phyloP scores from a whole-genome alignment of 2,113 vertebrate genomes.

The Pachypanchax playfairii region DNA sequence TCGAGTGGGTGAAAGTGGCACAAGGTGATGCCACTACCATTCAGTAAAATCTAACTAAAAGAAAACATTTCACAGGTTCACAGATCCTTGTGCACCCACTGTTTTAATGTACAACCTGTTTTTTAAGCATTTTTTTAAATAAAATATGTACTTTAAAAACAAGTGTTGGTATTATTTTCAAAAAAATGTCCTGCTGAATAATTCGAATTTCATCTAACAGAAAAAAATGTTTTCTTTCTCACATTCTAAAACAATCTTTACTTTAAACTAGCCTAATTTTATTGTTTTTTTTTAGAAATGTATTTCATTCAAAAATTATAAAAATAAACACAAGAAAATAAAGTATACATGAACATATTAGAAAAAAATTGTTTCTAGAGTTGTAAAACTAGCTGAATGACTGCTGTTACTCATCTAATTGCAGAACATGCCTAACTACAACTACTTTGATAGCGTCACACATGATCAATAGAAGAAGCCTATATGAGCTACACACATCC shows the following conservation, averaged over 20 bases:
- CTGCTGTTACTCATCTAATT: background rate
- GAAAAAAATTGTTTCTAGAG: background rate
- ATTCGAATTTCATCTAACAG: background rate
- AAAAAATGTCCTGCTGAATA: rapidly evolving
- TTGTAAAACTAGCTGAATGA: background rate
- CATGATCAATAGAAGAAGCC: conserved; percentile 27
- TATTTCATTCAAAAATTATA: no score
- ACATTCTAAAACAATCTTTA: no score
- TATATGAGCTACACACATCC: conserved; percentile 48
- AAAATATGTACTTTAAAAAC: conserved; percentile 10
- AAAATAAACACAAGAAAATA: no score
- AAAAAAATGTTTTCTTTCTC: background rate
- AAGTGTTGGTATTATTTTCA: conserved; percentile 1
- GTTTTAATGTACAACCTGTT: conserved; percentile 28
- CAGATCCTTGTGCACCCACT: background rate
- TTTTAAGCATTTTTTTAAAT: conserved; percentile 23
- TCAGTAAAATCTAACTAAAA: conserved; percentile 1
- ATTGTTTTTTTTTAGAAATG: no score
- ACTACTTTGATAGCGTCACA: conserved; percentile 7
- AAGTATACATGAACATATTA: no score
- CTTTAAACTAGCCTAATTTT: no score
- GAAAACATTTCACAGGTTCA: background rate
- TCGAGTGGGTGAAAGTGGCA: conserved; percentile 46
- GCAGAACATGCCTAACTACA: background rate
- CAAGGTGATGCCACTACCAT: conserved; percentile 19